Evolutionary conservation across 2,888 invertebrate species (phyloP), one percentile per base, ranked within the genome.

Genomic region (Galeruca laticollis): DNA sequence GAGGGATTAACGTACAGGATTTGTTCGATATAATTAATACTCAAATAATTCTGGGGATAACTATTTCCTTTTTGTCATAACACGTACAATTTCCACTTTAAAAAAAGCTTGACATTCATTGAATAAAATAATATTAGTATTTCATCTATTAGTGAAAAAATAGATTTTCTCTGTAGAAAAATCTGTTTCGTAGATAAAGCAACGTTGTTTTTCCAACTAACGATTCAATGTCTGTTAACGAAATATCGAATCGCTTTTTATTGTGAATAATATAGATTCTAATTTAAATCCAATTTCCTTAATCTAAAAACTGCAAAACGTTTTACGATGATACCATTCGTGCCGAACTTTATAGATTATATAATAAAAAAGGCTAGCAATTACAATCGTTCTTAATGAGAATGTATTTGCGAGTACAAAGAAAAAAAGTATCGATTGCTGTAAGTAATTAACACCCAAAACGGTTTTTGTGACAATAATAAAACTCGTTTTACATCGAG

Each of bases 321-420:
- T 4, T 18, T 47, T 47, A 47, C 47, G 9, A 47, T 47, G 15
- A n/a, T n/a, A n/a, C 47, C 18, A 47, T 47, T 47, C 15, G 18
- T 47, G n/a, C 47, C n/a, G 15, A 47, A 47, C 18, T 47, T 47
- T 47, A 47, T 47, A 47, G 47, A 47, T 47, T 47, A n/a, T 18
- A n/a, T n/a, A 18, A 18, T 15, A 15, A 18, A 47, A 18, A 47
- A 9, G 47, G 47, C 18, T 13, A 47, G 18, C 47, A 47, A 47
- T 47, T 47, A 47, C 18, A 18, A 9, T 4, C 4, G 5, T n/a
- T 47, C 15, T 9, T 47, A 13, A 11, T 10, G 11, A 37, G 13
- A 37, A 37, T 37, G n/a, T n/a, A n/a, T n/a, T 40, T 40, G 13
- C 40, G 1, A n/a, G n/a, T 13, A n/a, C n/a, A n/a, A 6, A 13